Conservation (phyloP, 2,113 vertebrate species). For the Strix aluco region DNA sequence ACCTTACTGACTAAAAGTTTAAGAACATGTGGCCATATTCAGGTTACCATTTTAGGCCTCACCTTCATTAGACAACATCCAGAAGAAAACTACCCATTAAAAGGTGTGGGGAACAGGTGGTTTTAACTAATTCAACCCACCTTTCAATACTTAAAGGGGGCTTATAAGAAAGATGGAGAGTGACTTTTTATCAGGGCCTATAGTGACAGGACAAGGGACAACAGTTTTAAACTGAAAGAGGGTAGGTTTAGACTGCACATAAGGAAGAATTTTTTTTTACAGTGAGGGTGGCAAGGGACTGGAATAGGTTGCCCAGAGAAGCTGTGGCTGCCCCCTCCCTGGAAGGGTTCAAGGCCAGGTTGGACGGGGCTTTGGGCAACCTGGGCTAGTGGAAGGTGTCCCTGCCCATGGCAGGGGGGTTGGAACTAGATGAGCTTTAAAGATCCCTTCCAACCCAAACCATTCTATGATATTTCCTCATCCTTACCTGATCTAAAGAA, state of each 20-base stretch:
- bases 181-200: not conserved
- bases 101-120: not conserved
- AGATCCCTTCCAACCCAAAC: not conserved
- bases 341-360: not conserved
- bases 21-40: not conserved
- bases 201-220: not conserved
- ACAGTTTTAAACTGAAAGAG: not conserved
- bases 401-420: rapidly evolving
- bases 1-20: not conserved
- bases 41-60: not conserved
- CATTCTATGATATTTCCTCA: not conserved
- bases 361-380: not conserved
- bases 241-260: not conserved
- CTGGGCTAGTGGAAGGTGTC: not conserved
- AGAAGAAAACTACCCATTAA: not conserved
- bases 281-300: rapidly evolving
- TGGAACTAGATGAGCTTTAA: not conserved
- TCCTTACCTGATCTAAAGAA: not conserved
- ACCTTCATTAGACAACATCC: not conserved
- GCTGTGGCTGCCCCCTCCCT: not conserved
- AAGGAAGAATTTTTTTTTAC: not conserved
- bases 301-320: not conserved
- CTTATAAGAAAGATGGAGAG: not conserved
- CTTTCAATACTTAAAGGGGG: not conserved
- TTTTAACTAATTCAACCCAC: not conserved